Conservation (phyloP, 2,888 invertebrate species). For the Leptinotarsa haldemani region DNA sequence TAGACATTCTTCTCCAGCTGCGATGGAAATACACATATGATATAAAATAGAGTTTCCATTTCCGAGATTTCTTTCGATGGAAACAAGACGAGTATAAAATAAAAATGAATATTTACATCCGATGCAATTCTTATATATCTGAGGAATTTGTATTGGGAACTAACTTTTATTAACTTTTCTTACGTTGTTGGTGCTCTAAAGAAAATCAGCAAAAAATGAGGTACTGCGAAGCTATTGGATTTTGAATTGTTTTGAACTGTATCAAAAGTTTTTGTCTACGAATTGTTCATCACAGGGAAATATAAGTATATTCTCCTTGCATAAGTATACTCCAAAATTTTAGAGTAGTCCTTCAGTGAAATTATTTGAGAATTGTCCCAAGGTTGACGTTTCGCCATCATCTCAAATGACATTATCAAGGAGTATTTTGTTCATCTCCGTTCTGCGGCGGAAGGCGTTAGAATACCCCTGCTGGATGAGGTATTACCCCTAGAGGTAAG, state of each 20-base stretch:
- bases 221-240: neutral
- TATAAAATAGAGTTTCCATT: conserved; percentile 25
- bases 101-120: conserved; percentile 49
- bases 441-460: no score
- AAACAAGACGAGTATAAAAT: conserved; percentile 49
- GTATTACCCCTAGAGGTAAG: no score
- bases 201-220: conserved; percentile 13
- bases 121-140: conserved; percentile 49
- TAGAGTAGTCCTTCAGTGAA: no score
- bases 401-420: no score
- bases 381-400: no score
- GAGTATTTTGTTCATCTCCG: no score
- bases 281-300: no score
- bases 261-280: no score
- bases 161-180: conserved; percentile 53
- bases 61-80: conserved; percentile 38
- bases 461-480: no score
- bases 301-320: no score
- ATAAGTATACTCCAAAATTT: no score
- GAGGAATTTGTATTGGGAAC: conserved; percentile 50
- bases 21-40: conserved; percentile 22
- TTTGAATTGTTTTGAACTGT: neutral
- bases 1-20: conserved; percentile 26
- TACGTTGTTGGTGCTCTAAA: conserved; percentile 34
- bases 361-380: no score